Percentiles rank a stretch among this genome's conserved stretches.
Conservation (phyloP, 2,113 vertebrate genomes). For the human (Homo sapiens) region DNA sequence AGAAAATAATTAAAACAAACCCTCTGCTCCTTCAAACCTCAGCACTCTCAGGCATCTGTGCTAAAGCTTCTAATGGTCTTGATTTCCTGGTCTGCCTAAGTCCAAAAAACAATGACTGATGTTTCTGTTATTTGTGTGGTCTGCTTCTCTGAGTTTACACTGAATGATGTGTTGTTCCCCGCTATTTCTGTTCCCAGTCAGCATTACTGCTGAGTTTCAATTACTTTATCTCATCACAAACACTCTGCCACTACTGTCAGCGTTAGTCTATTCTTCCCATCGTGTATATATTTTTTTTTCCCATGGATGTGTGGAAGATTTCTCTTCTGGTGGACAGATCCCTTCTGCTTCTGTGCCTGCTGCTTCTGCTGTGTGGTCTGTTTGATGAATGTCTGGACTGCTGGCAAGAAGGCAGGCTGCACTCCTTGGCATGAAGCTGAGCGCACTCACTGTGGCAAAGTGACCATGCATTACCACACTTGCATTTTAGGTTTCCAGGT, state of each 20-base stretch:
- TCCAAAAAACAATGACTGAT: not conserved
- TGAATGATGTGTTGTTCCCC: not conserved
- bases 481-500: not conserved
- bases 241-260: not conserved
- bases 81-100: not conserved
- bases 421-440: slow-evolving; percentile 49
- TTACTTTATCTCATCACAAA: not conserved
- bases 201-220: not conserved
- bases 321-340: slow-evolving; percentile 62
- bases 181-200: not conserved
- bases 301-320: not conserved
- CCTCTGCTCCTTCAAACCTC: not conserved
- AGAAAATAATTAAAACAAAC: not conserved
- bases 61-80: not conserved
- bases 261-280: not conserved
- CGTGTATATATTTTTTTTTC: not conserved
- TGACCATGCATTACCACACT: slow-evolving; percentile 58
- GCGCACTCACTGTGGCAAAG: slow-evolving; percentile 34
- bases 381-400: slow-evolving; percentile 66
- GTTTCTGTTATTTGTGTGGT: not conserved
- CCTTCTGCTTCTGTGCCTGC: slow-evolving; percentile 75
- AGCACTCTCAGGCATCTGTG: not conserved
- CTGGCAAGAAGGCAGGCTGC: slow-evolving; percentile 59
- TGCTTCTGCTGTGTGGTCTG: slow-evolving; percentile 59
- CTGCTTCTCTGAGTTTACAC: not conserved